A percentile compares a stretch with the other conserved stretches of the same genome.
Evolutionary conservation across 2,113 vertebrate species (phyloP).

Genomic region (Lates calcarifer): DNA sequence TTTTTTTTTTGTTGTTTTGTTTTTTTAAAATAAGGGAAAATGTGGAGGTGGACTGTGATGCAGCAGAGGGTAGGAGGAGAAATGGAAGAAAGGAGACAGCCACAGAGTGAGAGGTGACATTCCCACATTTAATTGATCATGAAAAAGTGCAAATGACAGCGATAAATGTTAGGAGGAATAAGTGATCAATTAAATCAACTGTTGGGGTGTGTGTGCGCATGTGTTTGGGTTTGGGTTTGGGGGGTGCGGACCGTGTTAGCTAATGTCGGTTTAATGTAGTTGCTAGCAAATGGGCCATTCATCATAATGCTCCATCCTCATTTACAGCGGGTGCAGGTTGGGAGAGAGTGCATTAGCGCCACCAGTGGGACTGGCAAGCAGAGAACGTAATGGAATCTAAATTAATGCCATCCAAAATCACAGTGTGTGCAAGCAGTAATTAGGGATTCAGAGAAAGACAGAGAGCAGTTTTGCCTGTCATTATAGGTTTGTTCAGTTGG

Average conservation of each 20-base stretch:
- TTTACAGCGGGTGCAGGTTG: slow-evolving; percentile 48
- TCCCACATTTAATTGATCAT: slow-evolving; percentile 47
- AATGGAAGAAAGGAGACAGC: neutral
- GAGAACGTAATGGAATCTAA: slow-evolving; percentile 67
- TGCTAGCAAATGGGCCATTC: slow-evolving; percentile 72
- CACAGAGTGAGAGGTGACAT: neutral
- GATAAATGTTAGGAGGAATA: slow-evolving; percentile 38
- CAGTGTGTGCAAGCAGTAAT: slow-evolving; percentile 62
- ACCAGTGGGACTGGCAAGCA: slow-evolving; percentile 55
- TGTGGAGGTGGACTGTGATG: slow-evolving; percentile 32
- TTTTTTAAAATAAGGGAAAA: too few relatives aligned
- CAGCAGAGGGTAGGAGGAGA: neutral
- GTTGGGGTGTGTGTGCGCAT: neutral
- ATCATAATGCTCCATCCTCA: slow-evolving; percentile 64
- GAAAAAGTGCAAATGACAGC: slow-evolving; percentile 27
- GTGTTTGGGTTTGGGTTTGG: neutral
- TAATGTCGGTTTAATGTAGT: slow-evolving; percentile 73
- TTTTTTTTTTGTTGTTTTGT: slow-evolving; percentile 21
- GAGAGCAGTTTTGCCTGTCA: slow-evolving; percentile 22
- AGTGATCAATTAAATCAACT: slow-evolving; percentile 41
- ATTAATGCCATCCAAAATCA: slow-evolving; percentile 72
- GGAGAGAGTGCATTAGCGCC: slow-evolving; percentile 64
- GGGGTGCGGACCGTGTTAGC: neutral
- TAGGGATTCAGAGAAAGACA: slow-evolving; percentile 34
- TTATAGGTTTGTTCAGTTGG: slow-evolving; percentile 17